Conservation (phyloP, 1,140 invertebrate species). For the Lanistes nyassanus region DNA sequence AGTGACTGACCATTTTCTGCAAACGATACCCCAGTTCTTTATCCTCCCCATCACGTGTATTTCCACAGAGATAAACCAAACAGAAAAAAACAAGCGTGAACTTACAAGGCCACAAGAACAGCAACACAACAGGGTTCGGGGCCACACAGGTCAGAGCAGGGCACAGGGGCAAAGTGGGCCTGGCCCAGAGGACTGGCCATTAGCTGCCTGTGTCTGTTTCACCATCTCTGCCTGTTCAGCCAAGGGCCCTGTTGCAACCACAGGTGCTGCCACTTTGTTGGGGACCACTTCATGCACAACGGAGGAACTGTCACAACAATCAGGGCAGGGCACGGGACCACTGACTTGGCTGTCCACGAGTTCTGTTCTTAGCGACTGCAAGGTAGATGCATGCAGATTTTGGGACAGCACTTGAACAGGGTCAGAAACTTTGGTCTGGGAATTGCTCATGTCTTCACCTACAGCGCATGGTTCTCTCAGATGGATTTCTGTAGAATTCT, state of each 20-base stretch:
- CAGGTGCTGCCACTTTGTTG: neutral
- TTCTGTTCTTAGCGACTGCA: neutral
- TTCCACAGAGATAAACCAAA: slow-evolving; percentile 22
- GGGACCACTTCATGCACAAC: slow-evolving; percentile 32
- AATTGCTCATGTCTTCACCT: too few species aligned
- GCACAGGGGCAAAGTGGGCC: slow-evolving; percentile 41
- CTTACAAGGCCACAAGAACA: slow-evolving; percentile 30
- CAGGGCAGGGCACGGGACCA: neutral
- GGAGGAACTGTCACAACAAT: slow-evolving; percentile 24
- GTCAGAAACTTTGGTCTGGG: too few species aligned
- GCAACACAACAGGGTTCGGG: slow-evolving; percentile 25
- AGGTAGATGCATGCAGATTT: neutral
- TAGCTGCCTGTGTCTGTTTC: neutral
- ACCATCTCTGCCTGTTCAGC: slow-evolving; percentile 10
- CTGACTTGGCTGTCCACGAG: slow-evolving; percentile 5
- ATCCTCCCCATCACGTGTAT: too few species aligned
- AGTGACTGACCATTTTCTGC: too few species aligned
- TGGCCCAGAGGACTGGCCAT: neutral
- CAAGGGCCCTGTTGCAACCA: neutral
- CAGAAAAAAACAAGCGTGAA: slow-evolving; percentile 34
- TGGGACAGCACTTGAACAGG: neutral
- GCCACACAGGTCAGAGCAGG: slow-evolving; percentile 40
- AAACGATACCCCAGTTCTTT: too few species aligned
- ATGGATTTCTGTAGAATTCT: too few species aligned
- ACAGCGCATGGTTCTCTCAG: too few species aligned